A percentile compares a stretch with the other conserved stretches of the same genome.
These are phyloP conservation scores for Peromyscus nudipes DNA, from an alignment of 2,797 vertebrate genomes.

Conservation along the genomic window DNA sequence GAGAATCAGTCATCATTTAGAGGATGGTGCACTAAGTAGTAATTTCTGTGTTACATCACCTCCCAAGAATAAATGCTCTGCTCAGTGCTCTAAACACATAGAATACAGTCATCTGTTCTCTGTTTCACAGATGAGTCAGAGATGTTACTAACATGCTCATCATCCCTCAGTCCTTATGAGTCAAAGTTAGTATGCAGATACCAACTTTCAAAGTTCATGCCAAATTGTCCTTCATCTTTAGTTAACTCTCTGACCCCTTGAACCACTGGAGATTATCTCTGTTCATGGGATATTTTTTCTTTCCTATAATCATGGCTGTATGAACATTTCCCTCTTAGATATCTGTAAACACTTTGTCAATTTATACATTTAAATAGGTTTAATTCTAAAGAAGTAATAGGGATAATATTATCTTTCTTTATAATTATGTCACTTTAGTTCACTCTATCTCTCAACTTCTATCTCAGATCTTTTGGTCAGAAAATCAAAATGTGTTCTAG, in stretches of 20 bases:
- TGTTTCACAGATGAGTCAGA: not conserved
- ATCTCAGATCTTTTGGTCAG: not conserved
- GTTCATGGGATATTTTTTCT: not conserved
- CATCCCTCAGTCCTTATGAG: rapidly evolving
- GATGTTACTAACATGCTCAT: too few relatives aligned
- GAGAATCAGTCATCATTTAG: not conserved
- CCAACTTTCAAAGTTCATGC: rapidly evolving
- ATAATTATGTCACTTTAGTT: not conserved
- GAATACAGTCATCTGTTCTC: not conserved
- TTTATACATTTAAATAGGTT: not conserved
- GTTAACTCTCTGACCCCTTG: not conserved
- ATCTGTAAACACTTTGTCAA: not conserved
- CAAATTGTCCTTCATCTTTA: not conserved
- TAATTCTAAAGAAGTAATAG: not conserved
- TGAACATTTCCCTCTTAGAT: not conserved
- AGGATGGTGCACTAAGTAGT: not conserved
- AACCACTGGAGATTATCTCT: not conserved
- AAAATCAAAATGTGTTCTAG: not conserved
- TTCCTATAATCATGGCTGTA: not conserved
- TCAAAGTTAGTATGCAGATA: not conserved
- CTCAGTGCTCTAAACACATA: not conserved
- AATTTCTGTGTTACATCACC: not conserved
- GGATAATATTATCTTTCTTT: not conserved
- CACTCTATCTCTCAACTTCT: not conserved
- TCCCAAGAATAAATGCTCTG: not conserved